Conservation (phyloP, 1,140 invertebrate species). For the Daktulosphaira vitifoliae region DNA sequence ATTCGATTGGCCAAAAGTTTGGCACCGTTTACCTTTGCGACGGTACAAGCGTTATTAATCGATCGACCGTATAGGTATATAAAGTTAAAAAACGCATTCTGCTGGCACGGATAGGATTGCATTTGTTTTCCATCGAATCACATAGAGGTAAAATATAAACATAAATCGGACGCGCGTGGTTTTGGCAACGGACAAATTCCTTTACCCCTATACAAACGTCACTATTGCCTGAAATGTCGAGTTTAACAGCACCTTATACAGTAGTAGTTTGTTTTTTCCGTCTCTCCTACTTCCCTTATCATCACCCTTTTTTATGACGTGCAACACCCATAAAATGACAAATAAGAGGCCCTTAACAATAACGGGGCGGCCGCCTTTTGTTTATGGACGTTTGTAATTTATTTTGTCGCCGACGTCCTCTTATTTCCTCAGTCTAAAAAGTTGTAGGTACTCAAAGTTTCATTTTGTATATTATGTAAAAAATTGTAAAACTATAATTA, state of each 20-base stretch:
- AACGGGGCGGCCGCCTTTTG: constrained; percentile 17
- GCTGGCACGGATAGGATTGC: not conserved
- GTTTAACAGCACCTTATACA: not conserved
- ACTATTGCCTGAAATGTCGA: not conserved
- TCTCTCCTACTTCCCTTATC: no score
- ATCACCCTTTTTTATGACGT: constrained; percentile 12
- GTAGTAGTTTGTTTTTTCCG: not conserved
- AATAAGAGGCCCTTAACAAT: constrained; percentile 32
- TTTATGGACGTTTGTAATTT: constrained; percentile 33
- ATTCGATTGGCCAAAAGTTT: not conserved
- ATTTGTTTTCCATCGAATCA: not conserved
- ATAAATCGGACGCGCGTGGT: not conserved
- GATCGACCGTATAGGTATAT: not conserved
- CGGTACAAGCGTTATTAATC: not conserved
- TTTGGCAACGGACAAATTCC: constrained; percentile 16
- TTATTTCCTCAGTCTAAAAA: no score
- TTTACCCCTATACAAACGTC: not conserved
- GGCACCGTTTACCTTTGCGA: not conserved
- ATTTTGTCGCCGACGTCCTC: constrained; percentile 13
- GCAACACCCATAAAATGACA: constrained; percentile 29
- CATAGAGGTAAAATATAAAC: constrained; percentile 6
- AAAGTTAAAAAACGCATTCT: constrained; percentile 6
- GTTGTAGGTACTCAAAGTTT: no score
- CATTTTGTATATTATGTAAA: no score
- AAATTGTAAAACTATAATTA: no score